Evolutionary conservation across 2,113 vertebrate species (phyloP).

Genomic region (Xerus inauris): DNA sequence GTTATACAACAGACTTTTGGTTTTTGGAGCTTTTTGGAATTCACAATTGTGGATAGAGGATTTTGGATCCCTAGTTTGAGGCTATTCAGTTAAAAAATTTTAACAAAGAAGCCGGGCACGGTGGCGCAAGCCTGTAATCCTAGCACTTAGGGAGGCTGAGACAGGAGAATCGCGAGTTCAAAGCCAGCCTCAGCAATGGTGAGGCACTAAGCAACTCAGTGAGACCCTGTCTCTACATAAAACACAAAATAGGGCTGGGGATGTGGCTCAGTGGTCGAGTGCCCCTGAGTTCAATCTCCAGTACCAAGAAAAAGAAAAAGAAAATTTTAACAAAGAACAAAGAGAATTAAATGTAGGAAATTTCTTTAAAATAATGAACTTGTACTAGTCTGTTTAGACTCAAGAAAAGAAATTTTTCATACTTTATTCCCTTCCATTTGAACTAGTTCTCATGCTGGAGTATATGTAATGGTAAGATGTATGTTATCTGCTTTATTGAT

Average conservation of each 20-base stretch:
- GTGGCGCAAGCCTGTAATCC: too few relatives aligned
- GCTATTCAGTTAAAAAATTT: neutral
- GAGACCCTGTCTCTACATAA: too few relatives aligned
- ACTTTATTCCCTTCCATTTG: neutral
- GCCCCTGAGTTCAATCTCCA: too few relatives aligned
- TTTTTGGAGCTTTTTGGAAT: slow-evolving; percentile 18
- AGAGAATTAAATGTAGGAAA: neutral
- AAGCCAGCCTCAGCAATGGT: too few relatives aligned
- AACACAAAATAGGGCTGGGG: too few relatives aligned
- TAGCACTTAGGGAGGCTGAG: too few relatives aligned
- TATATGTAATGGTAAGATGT: neutral
- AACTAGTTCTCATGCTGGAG: neutral
- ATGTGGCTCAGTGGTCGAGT: too few relatives aligned
- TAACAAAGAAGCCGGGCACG: too few relatives aligned
- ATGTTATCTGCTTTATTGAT: neutral
- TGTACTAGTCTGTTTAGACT: neutral
- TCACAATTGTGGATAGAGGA: neutral
- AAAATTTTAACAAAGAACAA: neutral
- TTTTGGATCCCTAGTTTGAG: neutral
- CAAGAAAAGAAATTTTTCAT: neutral
- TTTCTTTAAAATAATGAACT: slow-evolving; percentile 5
- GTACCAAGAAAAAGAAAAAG: too few relatives aligned
- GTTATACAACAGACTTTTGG: neutral
- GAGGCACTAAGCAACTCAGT: too few relatives aligned
- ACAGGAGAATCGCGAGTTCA: too few relatives aligned